These are phyloP conservation scores for Astyanax mexicanus DNA, from an alignment of 2,797 vertebrate genomes.

Conservation along the genomic window DNA sequence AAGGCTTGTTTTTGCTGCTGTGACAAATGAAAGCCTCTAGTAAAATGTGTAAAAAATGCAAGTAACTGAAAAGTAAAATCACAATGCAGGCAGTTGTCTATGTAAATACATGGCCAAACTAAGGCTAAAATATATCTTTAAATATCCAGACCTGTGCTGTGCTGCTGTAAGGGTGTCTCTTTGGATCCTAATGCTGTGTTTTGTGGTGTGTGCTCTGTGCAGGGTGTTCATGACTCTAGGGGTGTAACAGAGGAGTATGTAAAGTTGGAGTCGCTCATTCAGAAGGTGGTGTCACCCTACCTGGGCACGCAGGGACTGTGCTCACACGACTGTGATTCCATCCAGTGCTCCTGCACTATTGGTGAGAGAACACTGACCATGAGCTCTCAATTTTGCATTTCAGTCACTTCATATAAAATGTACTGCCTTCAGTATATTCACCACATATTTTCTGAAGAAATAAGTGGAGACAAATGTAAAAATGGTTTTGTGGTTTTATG, in stretches of 20 bases:
- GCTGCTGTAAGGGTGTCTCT: not conserved
- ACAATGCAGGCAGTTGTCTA: too few relatives aligned
- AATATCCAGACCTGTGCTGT: not conserved
- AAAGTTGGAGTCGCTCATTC: constrained; percentile 91
- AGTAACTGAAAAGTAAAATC: too few relatives aligned
- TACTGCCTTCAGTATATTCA: too few relatives aligned
- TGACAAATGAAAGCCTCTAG: too few relatives aligned
- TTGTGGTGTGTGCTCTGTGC: constrained; percentile 45
- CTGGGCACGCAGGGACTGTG: constrained; percentile 93
- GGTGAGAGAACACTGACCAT: constrained; percentile 79
- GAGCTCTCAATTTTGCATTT: not conserved
- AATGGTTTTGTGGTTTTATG: too few relatives aligned
- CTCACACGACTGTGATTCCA: constrained; percentile 84
- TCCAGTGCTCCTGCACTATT: constrained; percentile 84
- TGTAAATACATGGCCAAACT: too few relatives aligned
- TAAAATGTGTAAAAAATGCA: too few relatives aligned
- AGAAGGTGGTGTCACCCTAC: constrained; percentile 97
- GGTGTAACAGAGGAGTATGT: constrained; percentile 94
- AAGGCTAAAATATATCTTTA: too few relatives aligned
- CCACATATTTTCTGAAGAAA: too few relatives aligned
- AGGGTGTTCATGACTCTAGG: constrained; percentile 94
- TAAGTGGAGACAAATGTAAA: too few relatives aligned
- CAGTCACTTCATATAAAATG: not conserved
- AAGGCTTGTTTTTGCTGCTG: too few relatives aligned
- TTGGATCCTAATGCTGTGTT: not conserved